A percentile compares a stretch with the other conserved stretches of the same genome.
Conservation (phyloP, 2,888 invertebrate species). For the Neelides folsomi region DNA sequence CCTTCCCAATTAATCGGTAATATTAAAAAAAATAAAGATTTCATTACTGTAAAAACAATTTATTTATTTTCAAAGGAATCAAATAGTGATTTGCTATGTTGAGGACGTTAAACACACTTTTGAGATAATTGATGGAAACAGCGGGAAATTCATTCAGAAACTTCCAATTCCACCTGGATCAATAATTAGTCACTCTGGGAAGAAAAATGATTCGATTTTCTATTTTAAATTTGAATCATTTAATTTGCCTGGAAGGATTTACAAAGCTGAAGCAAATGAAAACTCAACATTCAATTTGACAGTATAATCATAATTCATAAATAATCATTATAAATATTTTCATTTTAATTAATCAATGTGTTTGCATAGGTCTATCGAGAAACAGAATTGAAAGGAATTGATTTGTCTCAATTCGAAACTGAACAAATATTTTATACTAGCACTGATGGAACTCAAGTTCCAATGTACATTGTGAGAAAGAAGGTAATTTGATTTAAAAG, state of each 20-base stretch:
- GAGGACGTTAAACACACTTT: constrained; percentile 86
- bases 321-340: constrained; percentile 38
- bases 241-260: constrained; percentile 73
- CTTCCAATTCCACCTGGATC: constrained; percentile 65
- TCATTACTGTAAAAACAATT: constrained; percentile 34
- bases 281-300: constrained; percentile 45
- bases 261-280: constrained; percentile 63
- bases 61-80: no score
- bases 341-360: constrained; percentile 39
- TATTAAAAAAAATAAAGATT: no score
- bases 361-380: constrained; percentile 53
- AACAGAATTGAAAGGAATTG: constrained; percentile 67
- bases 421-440: constrained; percentile 82
- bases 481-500: background rate
- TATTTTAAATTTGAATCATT: constrained; percentile 91
- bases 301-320: constrained; percentile 35
- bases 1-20: background rate
- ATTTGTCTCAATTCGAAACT: constrained; percentile 61
- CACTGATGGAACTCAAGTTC: constrained; percentile 82
- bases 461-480: constrained; percentile 66
- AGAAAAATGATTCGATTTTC: constrained; percentile 69
- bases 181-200: constrained; percentile 66
- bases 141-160: constrained; percentile 55
- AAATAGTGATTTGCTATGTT: constrained; percentile 73
- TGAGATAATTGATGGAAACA: constrained; percentile 58